Evolutionary conservation across 1,140 invertebrate species (phyloP).

Genomic region (Eupristina koningsbergeri): DNA sequence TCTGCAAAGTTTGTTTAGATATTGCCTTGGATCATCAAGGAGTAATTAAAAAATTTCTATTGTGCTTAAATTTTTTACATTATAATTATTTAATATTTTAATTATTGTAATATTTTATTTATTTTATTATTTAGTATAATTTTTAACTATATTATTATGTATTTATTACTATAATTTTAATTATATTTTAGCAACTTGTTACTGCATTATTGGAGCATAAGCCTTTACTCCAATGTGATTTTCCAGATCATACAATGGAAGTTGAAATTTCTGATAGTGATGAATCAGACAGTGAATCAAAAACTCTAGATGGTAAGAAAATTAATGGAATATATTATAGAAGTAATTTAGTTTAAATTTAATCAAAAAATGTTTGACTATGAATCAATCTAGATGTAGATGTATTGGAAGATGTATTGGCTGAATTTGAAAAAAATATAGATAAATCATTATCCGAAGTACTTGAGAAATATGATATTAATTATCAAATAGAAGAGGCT

Average conservation of each 20-base stretch:
- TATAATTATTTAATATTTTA: neutral
- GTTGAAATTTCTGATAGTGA: conserved; percentile 75
- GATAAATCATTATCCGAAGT: conserved; percentile 58
- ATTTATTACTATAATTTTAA: too few relatives aligned
- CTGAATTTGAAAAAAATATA: conserved; percentile 61
- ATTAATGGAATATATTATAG: conserved; percentile 14
- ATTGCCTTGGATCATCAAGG: conserved; percentile 68
- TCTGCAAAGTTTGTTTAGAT: conserved; percentile 73
- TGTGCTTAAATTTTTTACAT: neutral
- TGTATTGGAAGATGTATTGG: conserved; percentile 60
- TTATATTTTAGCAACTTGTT: conserved; percentile 65
- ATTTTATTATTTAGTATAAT: conserved; percentile 12
- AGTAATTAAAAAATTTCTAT: conserved; percentile 55
- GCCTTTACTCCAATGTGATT: conserved; percentile 69
- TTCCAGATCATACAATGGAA: conserved; percentile 75
- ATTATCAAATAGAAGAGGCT: conserved; percentile 64
- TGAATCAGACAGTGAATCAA: conserved; percentile 71
- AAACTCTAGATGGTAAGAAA: conserved; percentile 47
- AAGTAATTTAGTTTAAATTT: neutral
- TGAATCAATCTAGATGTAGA: conserved; percentile 11
- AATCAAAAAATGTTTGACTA: neutral
- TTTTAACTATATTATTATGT: too few relatives aligned
- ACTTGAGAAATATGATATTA: conserved; percentile 63
- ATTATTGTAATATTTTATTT: conserved; percentile 27
- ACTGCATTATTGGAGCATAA: conserved; percentile 64